Base-by-base conservation (phyloP, 2,888 invertebrate species). In the Rutpela maculata region DNA sequence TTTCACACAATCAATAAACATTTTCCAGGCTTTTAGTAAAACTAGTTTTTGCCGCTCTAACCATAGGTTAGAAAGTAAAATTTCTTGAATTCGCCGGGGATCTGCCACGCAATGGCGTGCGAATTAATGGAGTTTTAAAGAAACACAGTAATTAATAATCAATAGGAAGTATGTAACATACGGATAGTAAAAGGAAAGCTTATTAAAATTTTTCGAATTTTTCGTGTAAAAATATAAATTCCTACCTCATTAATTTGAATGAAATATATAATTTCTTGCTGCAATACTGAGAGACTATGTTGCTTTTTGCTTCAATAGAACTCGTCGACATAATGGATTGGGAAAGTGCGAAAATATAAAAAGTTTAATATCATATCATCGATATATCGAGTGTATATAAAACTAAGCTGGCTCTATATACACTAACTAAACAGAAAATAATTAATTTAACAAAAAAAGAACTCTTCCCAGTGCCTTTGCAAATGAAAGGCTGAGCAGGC, bases 71-170 rank as follows among this genome's bases (percentile, higher is more conserved):
- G 50, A 50, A 50, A 50, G 50, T n/a, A 50, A 50, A 50, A 50
- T 17, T 50, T n/a, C 50, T n/a, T 50, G 50, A 50, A 50, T 15
- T 50, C 15, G 6, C 5, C 50, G 3, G n/a, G n/a, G 50, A 50
- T 15, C n/a, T 50, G n/a, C 50, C 50, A n/a, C n/a, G 50, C 50
- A 50, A 50, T 50, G n/a, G 50, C 50, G 50, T 50, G 50, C 50
- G 50, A 50, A n/a, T n/a, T 50, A 50, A 50, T n/a, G 1, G n/a
- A 6, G n/a, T n/a, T 12, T 50, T 50, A 50, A n/a, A 50, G 43
- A 50, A 50, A 50, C 50, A 6, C 15, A n/a, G 50, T 50, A n/a
- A 50, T 50, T n/a, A 50, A 15, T 50, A 50, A n/a, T 50, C 0
- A 6, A 50, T 50, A 50, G 50, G 50, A 50, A 50, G 15, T 50